Evolutionary conservation across 2,888 invertebrate species (phyloP), one percentile per base, ranked within the genome.

Genomic region (Scaptomyza polygonia): DNA sequence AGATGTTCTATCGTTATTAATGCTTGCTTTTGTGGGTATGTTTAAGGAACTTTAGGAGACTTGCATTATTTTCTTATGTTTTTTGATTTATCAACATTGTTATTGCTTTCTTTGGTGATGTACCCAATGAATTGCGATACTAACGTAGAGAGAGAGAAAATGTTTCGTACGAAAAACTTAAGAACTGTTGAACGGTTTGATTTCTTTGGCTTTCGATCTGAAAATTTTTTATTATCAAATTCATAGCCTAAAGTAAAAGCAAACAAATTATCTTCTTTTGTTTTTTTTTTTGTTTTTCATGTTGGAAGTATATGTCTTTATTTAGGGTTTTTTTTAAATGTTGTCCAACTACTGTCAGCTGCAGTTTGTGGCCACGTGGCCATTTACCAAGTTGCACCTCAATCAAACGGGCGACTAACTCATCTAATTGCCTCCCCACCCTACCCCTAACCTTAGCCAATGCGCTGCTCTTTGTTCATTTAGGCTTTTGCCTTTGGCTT

Each of bases 391-490:
- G 69, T 36, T 56, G 51, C 47, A 70, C 67, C 67, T 67, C 72
- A 83, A 70, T 86, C 86, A 80, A 72, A 83, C 78, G 83, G 71
- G 64, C 77, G 71, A 86, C 77, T 81, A 74, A 84, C 78, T 74
- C 78, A n/a, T 65, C 56, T 83, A 83, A 83, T 83, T 83, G 72
- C 68, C 61, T n/a, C n/a, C 8, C 12, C 16, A 1, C 6, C 12
- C n/a, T 29, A 6, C 8, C 30, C 14, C 14, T 34, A 16, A 11
- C 7, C 21, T 21, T 6, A 25, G 5, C 21, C 27, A 32, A 12
- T 0, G 5, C 34, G 34, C 12, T 11, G 2, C 2, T 11, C 2
- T n/a, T n/a, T n/a, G n/a, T 47, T 8, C 49, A n/a, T 34, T 34
- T 49, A 25, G 42, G 52, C 45, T 54, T 12, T 48, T 39, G 12